Percentiles rank a stretch among this genome's conserved stretches.
Conservation (phyloP, 2,888 invertebrate species). For the Hemithea aestivaria region DNA sequence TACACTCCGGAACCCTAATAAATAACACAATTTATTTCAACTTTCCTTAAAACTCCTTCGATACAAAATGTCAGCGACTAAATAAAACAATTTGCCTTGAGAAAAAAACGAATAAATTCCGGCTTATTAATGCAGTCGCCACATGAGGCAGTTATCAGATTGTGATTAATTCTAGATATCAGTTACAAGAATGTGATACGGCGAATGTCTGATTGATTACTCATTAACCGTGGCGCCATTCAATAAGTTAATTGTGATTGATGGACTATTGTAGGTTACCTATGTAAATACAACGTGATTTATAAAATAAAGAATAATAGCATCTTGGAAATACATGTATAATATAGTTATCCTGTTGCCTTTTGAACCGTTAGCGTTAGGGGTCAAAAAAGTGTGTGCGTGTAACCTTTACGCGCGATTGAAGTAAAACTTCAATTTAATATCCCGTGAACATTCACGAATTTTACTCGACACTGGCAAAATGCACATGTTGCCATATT, state of each 20-base stretch:
- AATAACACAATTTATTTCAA: no score
- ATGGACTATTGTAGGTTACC: conserved; percentile 1
- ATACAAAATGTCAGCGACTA: neutral
- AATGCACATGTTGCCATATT: no score
- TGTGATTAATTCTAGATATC: conserved; percentile 21
- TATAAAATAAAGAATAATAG: neutral
- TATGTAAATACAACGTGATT: neutral
- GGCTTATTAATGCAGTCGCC: conserved; percentile 8
- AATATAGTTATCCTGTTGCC: no score
- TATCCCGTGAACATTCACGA: no score
- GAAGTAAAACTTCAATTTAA: no score
- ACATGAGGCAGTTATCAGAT: conserved; percentile 19
- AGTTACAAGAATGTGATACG: conserved; percentile 19
- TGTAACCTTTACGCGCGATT: no score
- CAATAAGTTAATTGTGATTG: conserved; percentile 10
- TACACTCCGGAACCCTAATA: no score
- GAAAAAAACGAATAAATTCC: conserved; percentile 8
- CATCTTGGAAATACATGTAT: no score
- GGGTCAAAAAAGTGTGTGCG: no score
- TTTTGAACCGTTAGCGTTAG: no score
- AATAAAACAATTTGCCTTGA: conserved; percentile 5
- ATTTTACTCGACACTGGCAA: no score
- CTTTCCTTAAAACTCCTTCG: no score
- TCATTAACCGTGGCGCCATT: conserved; percentile 19
- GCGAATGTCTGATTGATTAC: conserved; percentile 17